phyloP scores from a whole-genome alignment of 1,140 invertebrate species.

The Trachymyrmex cornetzi region DNA sequence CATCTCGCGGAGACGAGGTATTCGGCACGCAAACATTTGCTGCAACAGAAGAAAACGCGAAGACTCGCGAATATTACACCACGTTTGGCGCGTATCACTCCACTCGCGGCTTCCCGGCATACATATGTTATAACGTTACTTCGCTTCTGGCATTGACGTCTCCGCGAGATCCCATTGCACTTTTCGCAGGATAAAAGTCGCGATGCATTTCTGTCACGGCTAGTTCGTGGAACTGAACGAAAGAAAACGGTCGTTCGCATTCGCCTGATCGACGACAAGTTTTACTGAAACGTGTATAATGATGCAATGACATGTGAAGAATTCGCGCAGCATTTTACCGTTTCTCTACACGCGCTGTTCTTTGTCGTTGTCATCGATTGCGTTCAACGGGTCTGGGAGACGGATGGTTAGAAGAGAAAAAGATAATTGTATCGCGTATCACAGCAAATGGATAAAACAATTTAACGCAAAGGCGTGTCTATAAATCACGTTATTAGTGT shows the following conservation, averaged over 20 bases:
- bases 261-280: slow-evolving; percentile 28
- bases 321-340: slow-evolving; percentile 58
- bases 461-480: not conserved
- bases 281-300: slow-evolving; percentile 67
- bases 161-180: slow-evolving; percentile 56
- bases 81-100: slow-evolving; percentile 31
- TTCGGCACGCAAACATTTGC: slow-evolving; percentile 51
- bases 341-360: slow-evolving; percentile 52
- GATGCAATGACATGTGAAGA: slow-evolving; percentile 74
- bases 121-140: slow-evolving; percentile 34
- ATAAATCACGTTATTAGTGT: not conserved
- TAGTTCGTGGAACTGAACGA: slow-evolving; percentile 66
- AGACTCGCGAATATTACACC: slow-evolving; percentile 19
- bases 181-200: slow-evolving; percentile 42
- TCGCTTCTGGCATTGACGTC: slow-evolving; percentile 49
- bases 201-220: slow-evolving; percentile 46
- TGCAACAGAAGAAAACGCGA: slow-evolving; percentile 51
- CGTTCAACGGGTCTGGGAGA: slow-evolving; percentile 28
- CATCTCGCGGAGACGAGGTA: slow-evolving; percentile 25
- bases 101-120: slow-evolving; percentile 21
- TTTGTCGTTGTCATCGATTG: slow-evolving; percentile 51
- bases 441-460: not conserved
- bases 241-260: slow-evolving; percentile 59
- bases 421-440: slow-evolving; percentile 20
- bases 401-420: slow-evolving; percentile 19